Evolutionary conservation across 2,888 invertebrate genomes (phyloP), one percentile per base, ranked within the genome.

Genomic region (Eremobia ochroleuca): DNA sequence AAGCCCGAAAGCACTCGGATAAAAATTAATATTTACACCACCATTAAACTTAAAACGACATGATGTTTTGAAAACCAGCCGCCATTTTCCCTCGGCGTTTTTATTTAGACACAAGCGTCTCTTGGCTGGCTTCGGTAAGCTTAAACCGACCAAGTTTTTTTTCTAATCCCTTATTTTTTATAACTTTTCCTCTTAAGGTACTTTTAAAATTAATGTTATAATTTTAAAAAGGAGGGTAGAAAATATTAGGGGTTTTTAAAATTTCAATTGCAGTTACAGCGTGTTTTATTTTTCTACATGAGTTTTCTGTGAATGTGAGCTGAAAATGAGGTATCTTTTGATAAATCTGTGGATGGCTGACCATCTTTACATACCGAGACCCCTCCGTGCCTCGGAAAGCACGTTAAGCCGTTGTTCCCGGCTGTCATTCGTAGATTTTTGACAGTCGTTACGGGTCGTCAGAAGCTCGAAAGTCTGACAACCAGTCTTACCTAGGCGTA

Each of bases 81-180:
- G 43, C 69, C 69, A 73, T 82, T 70, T 81, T 64, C 0, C 28
- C 49, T 13, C 40, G 55, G 64, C 18, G 1, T 61, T 72, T 85
- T 81, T 64, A 72, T 78, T 84, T 43, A 46, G 46, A 79, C 25
- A 40, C 46, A 70, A 46, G 13, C 52, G n/a, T 58, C 46, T 15
- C 3, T 66, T 71, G 59, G 6, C 40, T 37, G 64, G 75, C 75
- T 87, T 66, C 62, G 11, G 76, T 85, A 74, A 77, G 59, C 79
- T 75, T 76, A 76, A 81, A 79, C 76, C 64, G 73, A 28, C 43
- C 66, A 82, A 77, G 68, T 40, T 77, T 85, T 75, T 75, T 64
- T 69, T 82, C 31, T 69, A 72, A 82, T 79, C 75, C 66, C 66
- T 72, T 58, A 72, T 79, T 74, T 77, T 86, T 85, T 79, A 77